phyloP scores from a whole-genome alignment of 2,113 vertebrate species.

The Oncorhynchus mykiss region DNA sequence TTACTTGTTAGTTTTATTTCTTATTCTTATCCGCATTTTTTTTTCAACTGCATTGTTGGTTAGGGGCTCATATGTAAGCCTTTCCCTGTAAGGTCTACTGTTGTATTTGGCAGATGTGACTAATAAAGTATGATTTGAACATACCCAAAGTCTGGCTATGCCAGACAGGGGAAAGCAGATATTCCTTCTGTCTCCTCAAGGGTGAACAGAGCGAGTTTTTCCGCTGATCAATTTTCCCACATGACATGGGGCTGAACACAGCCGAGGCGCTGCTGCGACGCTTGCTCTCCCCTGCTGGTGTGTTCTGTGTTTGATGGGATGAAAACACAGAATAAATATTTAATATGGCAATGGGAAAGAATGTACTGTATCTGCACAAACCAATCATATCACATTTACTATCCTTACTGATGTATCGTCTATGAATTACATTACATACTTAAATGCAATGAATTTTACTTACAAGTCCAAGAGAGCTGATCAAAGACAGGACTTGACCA shows the following conservation, averaged over 20 bases:
- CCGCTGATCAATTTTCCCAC: conserved; percentile 61
- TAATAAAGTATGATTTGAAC: conserved; percentile 22
- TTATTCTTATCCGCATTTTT: no score
- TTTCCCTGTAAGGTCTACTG: no score
- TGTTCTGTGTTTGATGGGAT: conserved; percentile 70
- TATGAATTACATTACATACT: neutral
- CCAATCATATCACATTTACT: neutral
- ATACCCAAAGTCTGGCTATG: conserved; percentile 64
- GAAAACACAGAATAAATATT: neutral
- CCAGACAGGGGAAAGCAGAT: conserved; percentile 38
- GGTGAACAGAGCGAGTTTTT: conserved; percentile 75
- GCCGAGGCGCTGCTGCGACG: conserved; percentile 64
- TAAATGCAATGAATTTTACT: conserved; percentile 61
- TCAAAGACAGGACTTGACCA: conserved; percentile 92
- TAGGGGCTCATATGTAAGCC: no score
- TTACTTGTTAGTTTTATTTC: no score
- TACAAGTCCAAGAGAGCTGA: conserved; percentile 94
- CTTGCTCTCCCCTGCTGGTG: conserved; percentile 74
- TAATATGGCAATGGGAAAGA: neutral
- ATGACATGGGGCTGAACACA: conserved; percentile 62
- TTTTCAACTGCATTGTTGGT: no score
- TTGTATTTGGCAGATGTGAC: no score
- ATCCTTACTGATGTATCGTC: neutral
- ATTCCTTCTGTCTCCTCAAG: conserved; percentile 41
- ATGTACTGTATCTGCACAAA: neutral